Evolutionary conservation across 2,797 vertebrate genomes (phyloP), one percentile per base, ranked within the genome.

Genomic region (Pyrrhura leucotis): DNA sequence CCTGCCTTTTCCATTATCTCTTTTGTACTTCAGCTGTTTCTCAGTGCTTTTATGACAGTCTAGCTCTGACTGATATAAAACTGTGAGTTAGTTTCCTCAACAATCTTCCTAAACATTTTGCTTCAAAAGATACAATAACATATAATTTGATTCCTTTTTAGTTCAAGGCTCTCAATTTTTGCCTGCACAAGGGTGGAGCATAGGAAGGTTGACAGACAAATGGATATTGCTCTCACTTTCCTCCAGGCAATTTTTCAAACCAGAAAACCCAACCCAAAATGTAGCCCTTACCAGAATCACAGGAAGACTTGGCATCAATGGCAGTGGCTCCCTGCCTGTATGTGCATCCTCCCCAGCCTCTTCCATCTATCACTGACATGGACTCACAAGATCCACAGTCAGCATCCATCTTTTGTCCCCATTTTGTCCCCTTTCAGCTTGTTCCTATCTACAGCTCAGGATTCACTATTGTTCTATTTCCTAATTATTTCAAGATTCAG

Each of bases 81-180:
- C 22, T 31, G 28, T 40, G 74, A 86, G 50, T 65, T 95, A 42
- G 53, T 91, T 85, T 85, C 67, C 73, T 90, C 22, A 72, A 65
- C 17, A 50, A 72, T 61, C 81, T 85, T 68, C 48, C 66, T 74
- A 76, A 92, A 92, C 25, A 50, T 62, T 88, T 93, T 89, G 14
- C 67, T 88, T 93, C 75, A 83, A 90, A 88, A 91, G 59, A 59
- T 73, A 44, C 20, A 39, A 13, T 71, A 86, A 77, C 65, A 77
- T 92, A 74, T 89, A 83, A 93, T 92, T 96, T 87, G 45, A 71
- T 94, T 89, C 72, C 29, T 71, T 89, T 93, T 92, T 74, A 56
- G 63, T 66, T 90, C 56, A 47, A 80, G 68, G 72, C 51, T 88
- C 37, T 47, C 22, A 56, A 17, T 31, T 66, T 93, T 88, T 93